Base-by-base conservation (phyloP, 1,140 invertebrate species). In the Drosophila bocqueti region DNA sequence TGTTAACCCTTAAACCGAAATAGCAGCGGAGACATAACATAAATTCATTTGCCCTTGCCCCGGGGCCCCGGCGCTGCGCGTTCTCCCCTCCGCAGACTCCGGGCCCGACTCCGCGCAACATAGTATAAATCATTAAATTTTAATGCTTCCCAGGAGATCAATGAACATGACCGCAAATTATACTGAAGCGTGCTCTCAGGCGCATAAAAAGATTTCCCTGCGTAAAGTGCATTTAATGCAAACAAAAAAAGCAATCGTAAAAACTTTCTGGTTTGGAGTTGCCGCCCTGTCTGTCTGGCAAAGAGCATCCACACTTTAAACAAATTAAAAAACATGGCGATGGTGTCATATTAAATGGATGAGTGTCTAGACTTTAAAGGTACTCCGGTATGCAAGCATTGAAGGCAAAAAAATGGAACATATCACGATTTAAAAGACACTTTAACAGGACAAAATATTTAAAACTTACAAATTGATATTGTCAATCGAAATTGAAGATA, bases 131-230 rank as follows among this genome's bases (percentile, higher is more conserved):
- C 85, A 90, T 90, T 90, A 90, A 90, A 90, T 91, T 87, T 90
- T 90, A 90, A 90, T 90, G 85, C 85, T 90, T 90, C 85, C 85
- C 85, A 90, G 85, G 85, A 90, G 85, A 90, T 90, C 85, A 90
- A 90, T 90, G 85, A 90, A 90, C 85, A 90, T 90, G 86, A 90
- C 85, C 85, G 85, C 85, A 90, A 90, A 90, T 90, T 90, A 90
- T 90, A 90, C 81, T 85, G 85, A 90, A 90, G 85, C 85, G 85
- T 90, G 85, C 85, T 90, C 82, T 90, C 85, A 85, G 86, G 57
- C 85, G 81, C 76, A 77, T 82, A 74, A 90, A 77, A 90, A 90
- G 85, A 90, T 89, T 89, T 82, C 76, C 64, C 68, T 60, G 63
- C 52, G 46, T 76, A 87, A 81, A 89, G 77, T 84, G 84, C 74